Conservation (phyloP, 2,797 vertebrate species). For the Thamnophis elegans region DNA sequence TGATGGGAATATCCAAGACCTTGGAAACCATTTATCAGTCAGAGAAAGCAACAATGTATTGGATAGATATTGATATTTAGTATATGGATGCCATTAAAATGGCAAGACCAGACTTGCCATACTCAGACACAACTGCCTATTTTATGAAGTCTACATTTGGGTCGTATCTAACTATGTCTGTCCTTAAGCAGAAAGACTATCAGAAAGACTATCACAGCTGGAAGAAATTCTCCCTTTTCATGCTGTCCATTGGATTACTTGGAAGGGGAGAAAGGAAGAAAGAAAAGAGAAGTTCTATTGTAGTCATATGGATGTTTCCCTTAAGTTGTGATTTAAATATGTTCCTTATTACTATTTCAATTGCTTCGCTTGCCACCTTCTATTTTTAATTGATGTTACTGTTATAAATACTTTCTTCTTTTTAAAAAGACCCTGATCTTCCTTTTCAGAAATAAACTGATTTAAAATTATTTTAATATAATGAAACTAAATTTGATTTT, state of each 20-base stretch:
- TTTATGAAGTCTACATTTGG: conserved; percentile 31
- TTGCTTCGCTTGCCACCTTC: neutral
- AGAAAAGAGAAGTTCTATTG: neutral
- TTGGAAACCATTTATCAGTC: neutral
- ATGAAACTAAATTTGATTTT: conserved; percentile 71
- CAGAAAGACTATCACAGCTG: neutral
- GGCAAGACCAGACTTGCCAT: neutral
- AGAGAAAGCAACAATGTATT: neutral
- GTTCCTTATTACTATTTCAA: neutral
- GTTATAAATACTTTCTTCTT: conserved; percentile 57
- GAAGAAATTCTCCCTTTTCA: neutral
- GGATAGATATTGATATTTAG: neutral
- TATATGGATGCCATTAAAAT: neutral
- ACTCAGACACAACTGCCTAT: neutral
- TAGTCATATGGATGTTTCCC: neutral
- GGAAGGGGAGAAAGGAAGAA: neutral
- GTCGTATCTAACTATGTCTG: neutral
- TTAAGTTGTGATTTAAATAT: conserved; percentile 26
- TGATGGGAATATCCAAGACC: neutral
- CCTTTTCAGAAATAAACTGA: conserved; percentile 63
- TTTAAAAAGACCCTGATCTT: conserved; percentile 64
- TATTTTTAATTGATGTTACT: conserved; percentile 35
- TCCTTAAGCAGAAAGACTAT: neutral
- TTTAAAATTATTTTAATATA: conserved; percentile 75
- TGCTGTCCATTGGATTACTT: neutral